Evolutionary conservation across 2,888 invertebrate species (phyloP), one percentile per base, ranked within the genome.

Genomic region (Agrilus cyanescens): DNA sequence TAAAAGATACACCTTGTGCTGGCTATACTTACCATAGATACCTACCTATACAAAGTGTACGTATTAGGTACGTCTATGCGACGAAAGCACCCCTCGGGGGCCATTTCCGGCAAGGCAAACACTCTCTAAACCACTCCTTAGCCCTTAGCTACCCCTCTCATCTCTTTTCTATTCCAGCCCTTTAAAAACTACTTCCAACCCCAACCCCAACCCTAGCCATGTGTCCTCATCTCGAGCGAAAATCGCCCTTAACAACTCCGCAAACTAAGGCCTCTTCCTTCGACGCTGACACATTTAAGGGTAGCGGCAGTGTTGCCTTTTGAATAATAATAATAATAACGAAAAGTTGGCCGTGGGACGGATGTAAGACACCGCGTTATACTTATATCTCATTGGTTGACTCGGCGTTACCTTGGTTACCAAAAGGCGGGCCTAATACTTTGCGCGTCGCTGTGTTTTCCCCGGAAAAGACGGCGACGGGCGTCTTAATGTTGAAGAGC

Each of bases 361-460:
- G 53, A 61, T 55, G 58, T 64, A 64, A 64, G 64, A 64, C 48
- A 60, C 25, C 25, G 61, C 56, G 56, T 51, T 54, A 62, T 62
- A 63, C 63, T 63, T 63, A 63, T 62, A 56, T 63, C 62, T 62
- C 61, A 64, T 64, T 64, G 64, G 64, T 60, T 61, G 59, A 57
- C 52, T 50, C 52, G 49, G 50, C 52, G 64, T 64, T 60, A 60
- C 63, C 63, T 58, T 53, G 63, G 61, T 53, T 53, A 63, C 62
- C 57, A 55, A 49, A 46, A 52, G 50, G 50, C 52, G 50, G 50
- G 50, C 43, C 48, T 46, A 46, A 48, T 44, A 25, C 25, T 25
- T 25, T 25, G 25, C 25, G 25, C 25, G 25, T 25, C 25, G 25
- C 8, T 25, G 25, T 25, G 25, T 25, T 25, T 25, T 25, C 25